Percentiles rank a stretch among this genome's conserved stretches.
Conservation (phyloP, 2,888 invertebrate species). For the Petrolisthes cinctipes region DNA sequence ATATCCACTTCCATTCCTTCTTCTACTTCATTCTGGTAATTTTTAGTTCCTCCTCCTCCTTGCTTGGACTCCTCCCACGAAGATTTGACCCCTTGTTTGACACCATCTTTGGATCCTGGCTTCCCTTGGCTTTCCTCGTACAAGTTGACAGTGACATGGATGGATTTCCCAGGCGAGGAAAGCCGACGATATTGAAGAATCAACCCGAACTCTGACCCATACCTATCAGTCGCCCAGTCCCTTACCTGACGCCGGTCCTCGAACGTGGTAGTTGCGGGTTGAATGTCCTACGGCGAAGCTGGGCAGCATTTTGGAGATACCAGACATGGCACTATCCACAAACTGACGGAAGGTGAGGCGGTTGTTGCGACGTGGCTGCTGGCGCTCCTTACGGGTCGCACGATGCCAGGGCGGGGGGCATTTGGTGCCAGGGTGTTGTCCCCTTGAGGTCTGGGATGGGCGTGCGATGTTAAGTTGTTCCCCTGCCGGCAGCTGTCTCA, state of each 20-base stretch:
- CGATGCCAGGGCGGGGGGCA: background rate
- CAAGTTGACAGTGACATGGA: constrained; percentile 46
- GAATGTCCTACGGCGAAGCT: constrained; percentile 23
- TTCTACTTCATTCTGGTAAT: background rate
- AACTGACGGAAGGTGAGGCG: constrained; percentile 47
- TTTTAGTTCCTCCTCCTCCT: background rate
- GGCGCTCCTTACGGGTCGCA: background rate
- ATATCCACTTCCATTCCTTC: background rate
- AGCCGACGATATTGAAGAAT: background rate
- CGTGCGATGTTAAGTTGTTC: background rate
- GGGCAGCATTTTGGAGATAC: constrained; percentile 33
- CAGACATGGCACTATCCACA: constrained; percentile 37
- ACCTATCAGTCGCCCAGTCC: background rate
- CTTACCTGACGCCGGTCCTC: constrained; percentile 44
- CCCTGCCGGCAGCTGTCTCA: no score
- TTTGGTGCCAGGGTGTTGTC: constrained; percentile 7
- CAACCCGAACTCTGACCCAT: background rate
- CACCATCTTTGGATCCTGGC: background rate
- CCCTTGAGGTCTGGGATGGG: background rate
- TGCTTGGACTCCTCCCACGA: no score
- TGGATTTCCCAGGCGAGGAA: background rate
- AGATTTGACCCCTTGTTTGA: background rate
- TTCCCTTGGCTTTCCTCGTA: background rate
- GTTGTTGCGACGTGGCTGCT: background rate
- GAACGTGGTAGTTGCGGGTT: constrained; percentile 19